Percentiles rank a stretch among this genome's conserved stretches.
phyloP scores from a whole-genome alignment of 1,140 invertebrate species.

The Danaus plexippus region DNA sequence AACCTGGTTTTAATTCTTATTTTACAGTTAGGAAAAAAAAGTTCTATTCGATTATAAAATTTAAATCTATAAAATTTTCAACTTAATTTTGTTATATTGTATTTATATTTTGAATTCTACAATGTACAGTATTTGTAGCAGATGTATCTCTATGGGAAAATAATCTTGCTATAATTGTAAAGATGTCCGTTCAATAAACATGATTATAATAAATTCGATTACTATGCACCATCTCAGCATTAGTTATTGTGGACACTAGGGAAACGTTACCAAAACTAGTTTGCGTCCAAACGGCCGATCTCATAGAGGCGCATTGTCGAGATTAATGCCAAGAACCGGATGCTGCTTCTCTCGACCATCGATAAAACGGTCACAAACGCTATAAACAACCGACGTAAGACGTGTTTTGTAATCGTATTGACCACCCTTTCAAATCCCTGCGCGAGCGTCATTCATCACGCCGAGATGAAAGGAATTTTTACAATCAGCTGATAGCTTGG shows the following conservation, averaged over 20 bases:
- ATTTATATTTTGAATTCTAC: neutral
- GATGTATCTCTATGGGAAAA: constrained; percentile 23
- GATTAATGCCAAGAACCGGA: constrained; percentile 66
- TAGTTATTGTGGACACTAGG: constrained; percentile 41
- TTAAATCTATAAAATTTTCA: no score
- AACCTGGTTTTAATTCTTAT: no score
- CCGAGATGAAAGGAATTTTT: constrained; percentile 50
- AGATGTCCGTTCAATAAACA: constrained; percentile 53
- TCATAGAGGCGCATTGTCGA: constrained; percentile 57
- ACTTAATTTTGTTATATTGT: neutral
- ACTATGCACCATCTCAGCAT: constrained; percentile 43
- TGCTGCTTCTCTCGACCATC: constrained; percentile 58
- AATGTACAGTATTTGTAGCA: constrained; percentile 1
- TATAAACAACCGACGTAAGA: constrained; percentile 48
- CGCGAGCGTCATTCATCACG: constrained; percentile 47
- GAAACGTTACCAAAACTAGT: constrained; percentile 62
- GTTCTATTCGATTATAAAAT: no score
- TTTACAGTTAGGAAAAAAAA: no score
- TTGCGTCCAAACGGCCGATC: constrained; percentile 54
- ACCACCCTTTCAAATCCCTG: constrained; percentile 47
- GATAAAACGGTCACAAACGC: constrained; percentile 61
- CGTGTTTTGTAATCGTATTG: constrained; percentile 55
- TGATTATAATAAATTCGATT: constrained; percentile 60
- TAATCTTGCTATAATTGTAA: constrained; percentile 30
- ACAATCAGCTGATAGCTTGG: constrained; percentile 57